Evolutionary conservation across 2,797 vertebrate species (phyloP).

Genomic region (Acipenser transmontanus): DNA sequence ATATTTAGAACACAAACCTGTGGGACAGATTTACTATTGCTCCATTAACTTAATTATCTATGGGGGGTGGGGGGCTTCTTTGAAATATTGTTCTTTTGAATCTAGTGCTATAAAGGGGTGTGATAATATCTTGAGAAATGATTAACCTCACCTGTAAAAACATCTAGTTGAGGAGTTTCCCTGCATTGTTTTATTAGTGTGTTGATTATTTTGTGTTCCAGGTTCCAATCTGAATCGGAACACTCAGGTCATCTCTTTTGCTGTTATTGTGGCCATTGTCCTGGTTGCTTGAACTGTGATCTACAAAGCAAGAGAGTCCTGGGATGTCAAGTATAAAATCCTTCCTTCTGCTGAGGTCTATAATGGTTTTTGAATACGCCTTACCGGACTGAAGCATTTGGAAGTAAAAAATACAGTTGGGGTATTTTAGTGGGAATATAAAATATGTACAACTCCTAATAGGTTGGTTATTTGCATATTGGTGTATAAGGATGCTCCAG

Average conservation of each 20-base stretch:
- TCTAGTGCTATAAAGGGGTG: not conserved
- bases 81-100: not conserved
- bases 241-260: conserved; percentile 42
- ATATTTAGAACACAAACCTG: not conserved
- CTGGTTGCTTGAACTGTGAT: conserved; percentile 35
- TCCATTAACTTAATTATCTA: too few relatives aligned
- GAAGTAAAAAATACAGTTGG: too few relatives aligned
- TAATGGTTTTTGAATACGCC: not conserved
- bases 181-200: not conserved
- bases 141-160: too few relatives aligned
- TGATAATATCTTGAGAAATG: not conserved
- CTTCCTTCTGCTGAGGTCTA: conserved; percentile 25
- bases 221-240: conserved; percentile 38
- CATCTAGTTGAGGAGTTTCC: too few relatives aligned
- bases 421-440: too few relatives aligned
- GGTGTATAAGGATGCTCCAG: too few relatives aligned
- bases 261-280: conserved; percentile 33
- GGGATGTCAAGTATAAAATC: conserved; percentile 33
- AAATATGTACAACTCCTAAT: too few relatives aligned
- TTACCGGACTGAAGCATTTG: too few relatives aligned
- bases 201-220: conserved; percentile 23
- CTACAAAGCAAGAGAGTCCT: conserved; percentile 33
- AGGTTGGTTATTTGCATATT: too few relatives aligned
- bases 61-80: not conserved
- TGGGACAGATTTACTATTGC: not conserved